phyloP scores from a whole-genome alignment of 2,888 invertebrate genomes.

The Lasius fuliginosus region DNA sequence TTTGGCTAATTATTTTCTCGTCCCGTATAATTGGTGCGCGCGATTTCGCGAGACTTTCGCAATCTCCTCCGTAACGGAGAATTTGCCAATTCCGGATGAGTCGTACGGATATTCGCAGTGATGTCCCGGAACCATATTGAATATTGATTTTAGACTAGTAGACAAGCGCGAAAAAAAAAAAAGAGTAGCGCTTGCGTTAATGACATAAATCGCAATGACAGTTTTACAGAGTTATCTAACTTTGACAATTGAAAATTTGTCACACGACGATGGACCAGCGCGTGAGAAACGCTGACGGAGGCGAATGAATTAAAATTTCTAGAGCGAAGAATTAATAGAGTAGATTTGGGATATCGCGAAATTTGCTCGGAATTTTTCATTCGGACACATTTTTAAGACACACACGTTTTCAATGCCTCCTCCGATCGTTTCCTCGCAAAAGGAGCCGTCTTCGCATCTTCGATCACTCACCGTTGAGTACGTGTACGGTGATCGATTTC shows the following conservation, averaged over 20 bases:
- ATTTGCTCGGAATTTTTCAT: not conserved
- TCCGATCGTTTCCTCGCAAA: not conserved
- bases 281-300: not conserved
- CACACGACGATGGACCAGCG: not conserved
- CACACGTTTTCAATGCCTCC: not conserved
- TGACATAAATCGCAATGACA: not conserved
- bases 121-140: not conserved
- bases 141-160: not conserved
- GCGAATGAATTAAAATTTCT: not conserved
- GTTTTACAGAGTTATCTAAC: not conserved
- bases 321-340: too few species aligned
- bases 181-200: not conserved
- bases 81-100: not conserved
- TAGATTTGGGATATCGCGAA: not conserved
- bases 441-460: constrained; percentile 5
- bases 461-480: constrained; percentile 93
- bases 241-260: not conserved
- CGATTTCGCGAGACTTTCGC: constrained; percentile 7
- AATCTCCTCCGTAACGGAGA: not conserved
- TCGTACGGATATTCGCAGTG: too few species aligned
- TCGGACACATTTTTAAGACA: not conserved
- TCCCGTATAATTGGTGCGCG: constrained; percentile 27
- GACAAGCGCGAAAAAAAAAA: too few species aligned
- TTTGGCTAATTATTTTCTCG: constrained; percentile 50
- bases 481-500: constrained; percentile 96